phyloP scores from a whole-genome alignment of 1,140 invertebrate species.

The Lepidurus packardi region DNA sequence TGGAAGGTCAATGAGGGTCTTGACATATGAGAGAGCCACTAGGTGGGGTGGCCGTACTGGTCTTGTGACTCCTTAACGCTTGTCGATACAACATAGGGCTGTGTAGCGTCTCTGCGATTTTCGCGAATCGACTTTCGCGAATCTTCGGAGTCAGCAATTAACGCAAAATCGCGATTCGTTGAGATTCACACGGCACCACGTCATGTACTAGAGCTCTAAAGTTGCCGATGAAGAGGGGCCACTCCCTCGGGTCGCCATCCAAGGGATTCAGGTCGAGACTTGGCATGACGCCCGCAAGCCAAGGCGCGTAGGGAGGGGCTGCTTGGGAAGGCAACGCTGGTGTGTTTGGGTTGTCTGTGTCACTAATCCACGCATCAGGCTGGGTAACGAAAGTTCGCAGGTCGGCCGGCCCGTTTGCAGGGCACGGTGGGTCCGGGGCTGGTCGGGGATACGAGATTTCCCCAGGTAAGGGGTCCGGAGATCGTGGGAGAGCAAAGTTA shows the following conservation, averaged over 20 bases:
- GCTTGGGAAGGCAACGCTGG: neutral
- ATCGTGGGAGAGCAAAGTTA: neutral
- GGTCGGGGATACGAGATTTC: neutral
- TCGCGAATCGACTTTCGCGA: neutral
- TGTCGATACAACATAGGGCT: constrained; percentile 3
- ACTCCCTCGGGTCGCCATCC: constrained; percentile 15
- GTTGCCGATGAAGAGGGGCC: neutral
- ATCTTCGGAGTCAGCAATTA: constrained; percentile 22
- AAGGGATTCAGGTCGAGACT: neutral
- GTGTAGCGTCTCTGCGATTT: neutral
- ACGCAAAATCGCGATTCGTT: neutral
- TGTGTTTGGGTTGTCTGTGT: neutral
- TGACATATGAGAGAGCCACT: neutral
- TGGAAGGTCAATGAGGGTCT: neutral
- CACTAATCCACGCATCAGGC: neutral
- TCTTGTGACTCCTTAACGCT: neutral
- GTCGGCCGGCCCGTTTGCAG: neutral
- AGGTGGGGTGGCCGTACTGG: constrained; percentile 13
- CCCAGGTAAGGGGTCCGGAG: neutral
- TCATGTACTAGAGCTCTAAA: neutral
- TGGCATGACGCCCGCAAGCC: no score
- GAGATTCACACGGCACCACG: neutral
- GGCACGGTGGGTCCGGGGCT: neutral
- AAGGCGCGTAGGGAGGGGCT: neutral
- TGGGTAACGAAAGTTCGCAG: neutral